A percentile compares a stretch with the other conserved stretches of the same genome.
phyloP scores from a whole-genome alignment of 2,797 vertebrate genomes.

The Siniperca obscura region DNA sequence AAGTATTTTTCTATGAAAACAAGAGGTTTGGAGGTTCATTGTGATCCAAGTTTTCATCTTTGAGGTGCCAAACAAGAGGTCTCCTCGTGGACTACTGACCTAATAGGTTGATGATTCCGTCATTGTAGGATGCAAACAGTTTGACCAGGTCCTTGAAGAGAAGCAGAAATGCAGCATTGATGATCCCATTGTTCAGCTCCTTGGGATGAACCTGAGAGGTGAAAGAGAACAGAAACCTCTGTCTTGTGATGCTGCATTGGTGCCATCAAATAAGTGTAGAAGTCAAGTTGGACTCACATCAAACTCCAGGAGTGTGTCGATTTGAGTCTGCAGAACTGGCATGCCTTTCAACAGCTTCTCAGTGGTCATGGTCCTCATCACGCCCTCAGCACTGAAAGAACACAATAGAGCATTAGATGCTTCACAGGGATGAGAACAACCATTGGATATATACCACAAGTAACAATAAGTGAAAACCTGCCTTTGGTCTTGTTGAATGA shows the following conservation, averaged over 20 bases:
- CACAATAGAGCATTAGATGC: conserved; percentile 24
- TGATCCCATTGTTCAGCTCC: conserved; percentile 98
- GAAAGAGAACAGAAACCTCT: not conserved
- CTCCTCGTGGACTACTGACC: conserved; percentile 80
- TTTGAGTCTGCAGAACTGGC: conserved; percentile 97
- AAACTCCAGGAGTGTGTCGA: conserved; percentile 98
- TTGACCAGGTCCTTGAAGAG: conserved; percentile 99
- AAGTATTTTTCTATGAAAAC: conserved; percentile 95
- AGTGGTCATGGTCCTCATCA: conserved; percentile 98
- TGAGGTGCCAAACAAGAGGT: not conserved
- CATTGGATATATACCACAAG: not conserved
- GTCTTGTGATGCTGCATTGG: not conserved
- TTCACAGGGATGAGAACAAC: not conserved
- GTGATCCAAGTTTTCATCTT: not conserved
- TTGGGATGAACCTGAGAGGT: conserved; percentile 94
- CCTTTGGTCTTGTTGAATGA: not conserved
- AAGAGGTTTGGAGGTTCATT: not conserved
- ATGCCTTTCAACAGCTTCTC: conserved; percentile 99
- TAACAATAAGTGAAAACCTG: not conserved
- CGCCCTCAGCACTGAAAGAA: conserved; percentile 91
- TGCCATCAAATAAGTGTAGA: not conserved
- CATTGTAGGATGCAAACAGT: conserved; percentile 99
- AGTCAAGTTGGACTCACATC: conserved; percentile 87
- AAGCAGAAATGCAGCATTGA: conserved; percentile 97
- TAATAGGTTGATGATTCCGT: conserved; percentile 98